These are phyloP conservation scores for Chrysopa pallens DNA, from an alignment of 1,140 invertebrate genomes.

Conservation along the genomic window DNA sequence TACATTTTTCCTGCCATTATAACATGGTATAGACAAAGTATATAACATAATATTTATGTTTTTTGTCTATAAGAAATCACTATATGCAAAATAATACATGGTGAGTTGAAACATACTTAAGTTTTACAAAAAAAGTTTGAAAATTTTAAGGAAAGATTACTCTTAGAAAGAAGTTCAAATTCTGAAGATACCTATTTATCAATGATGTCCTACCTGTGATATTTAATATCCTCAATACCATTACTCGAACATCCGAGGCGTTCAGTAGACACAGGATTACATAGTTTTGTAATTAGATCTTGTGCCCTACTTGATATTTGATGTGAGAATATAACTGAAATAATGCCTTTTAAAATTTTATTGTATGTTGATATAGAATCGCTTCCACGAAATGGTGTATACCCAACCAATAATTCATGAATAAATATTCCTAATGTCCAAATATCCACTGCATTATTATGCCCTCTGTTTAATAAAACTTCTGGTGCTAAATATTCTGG, in stretches of 20 bases:
- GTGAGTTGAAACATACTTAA: slow-evolving; percentile 11
- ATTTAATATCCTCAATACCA: slow-evolving; percentile 82
- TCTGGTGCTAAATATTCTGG: slow-evolving; percentile 86
- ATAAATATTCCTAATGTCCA: slow-evolving; percentile 90
- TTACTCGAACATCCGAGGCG: slow-evolving; percentile 80
- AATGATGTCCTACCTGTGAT: slow-evolving; percentile 51
- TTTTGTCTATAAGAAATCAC: too few species aligned
- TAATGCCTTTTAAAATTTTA: slow-evolving; percentile 79
- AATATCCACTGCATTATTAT: slow-evolving; percentile 83
- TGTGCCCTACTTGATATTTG: slow-evolving; percentile 61
- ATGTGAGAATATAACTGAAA: slow-evolving; percentile 68
- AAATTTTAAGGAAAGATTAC: slow-evolving; percentile 3
- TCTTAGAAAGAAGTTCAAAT: slow-evolving; percentile 14
- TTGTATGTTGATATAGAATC: slow-evolving; percentile 90
- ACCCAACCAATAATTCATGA: slow-evolving; percentile 81
- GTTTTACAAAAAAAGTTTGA: neutral
- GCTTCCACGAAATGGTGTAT: slow-evolving; percentile 66
- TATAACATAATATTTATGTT: too few species aligned
- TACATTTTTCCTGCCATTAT: too few species aligned
- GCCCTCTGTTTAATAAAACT: slow-evolving; percentile 83
- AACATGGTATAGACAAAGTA: too few species aligned
- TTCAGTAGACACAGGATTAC: slow-evolving; percentile 76
- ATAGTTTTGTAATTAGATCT: slow-evolving; percentile 72
- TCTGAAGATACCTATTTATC: slow-evolving; percentile 16
- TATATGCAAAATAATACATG: too few species aligned